These are phyloP conservation scores for Zoanthus gigantus DNA, from an alignment of 92 coral and sea anemone genomes.

Conservation along the genomic window DNA sequence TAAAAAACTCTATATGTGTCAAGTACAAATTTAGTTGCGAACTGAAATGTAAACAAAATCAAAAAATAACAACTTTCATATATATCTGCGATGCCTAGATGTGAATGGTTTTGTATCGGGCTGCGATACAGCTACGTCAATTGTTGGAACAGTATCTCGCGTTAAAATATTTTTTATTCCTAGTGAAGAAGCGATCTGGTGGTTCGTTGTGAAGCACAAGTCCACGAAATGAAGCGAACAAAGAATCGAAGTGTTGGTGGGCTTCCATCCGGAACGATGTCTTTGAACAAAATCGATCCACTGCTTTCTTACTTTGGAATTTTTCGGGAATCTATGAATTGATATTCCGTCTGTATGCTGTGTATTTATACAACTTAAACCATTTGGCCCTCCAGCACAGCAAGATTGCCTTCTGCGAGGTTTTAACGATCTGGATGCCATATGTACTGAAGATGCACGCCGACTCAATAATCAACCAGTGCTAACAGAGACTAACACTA, in stretches of 20 bases:
- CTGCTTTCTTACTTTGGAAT: not conserved
- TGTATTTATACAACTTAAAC: slow-evolving; percentile 11
- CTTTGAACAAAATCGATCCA: slow-evolving; percentile 30
- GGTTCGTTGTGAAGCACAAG: slow-evolving; percentile 27
- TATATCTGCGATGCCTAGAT: slow-evolving; percentile 1
- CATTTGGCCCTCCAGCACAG: slow-evolving; percentile 23
- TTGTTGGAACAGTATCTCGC: slow-evolving; percentile 31
- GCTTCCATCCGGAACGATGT: slow-evolving; percentile 29
- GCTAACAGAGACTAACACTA: no score
- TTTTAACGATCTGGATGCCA: no score
- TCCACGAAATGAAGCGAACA: slow-evolving; percentile 40
- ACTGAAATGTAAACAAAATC: not conserved
- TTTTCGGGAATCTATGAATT: slow-evolving; percentile 14
- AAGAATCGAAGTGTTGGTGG: not conserved
- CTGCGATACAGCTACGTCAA: slow-evolving; percentile 28
- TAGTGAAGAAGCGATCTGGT: slow-evolving; percentile 42
- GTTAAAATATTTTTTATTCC: slow-evolving; percentile 10
- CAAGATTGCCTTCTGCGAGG: slow-evolving; percentile 10
- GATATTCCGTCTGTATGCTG: slow-evolving; percentile 15
- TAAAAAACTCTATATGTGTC: not conserved
- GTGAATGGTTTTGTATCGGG: not conserved
- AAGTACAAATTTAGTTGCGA: not conserved
- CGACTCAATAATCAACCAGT: no score
- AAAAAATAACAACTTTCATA: not conserved
- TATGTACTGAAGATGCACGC: no score